Conservation (phyloP, 1,140 invertebrate genomes). For the Hyles euphorbiae region DNA sequence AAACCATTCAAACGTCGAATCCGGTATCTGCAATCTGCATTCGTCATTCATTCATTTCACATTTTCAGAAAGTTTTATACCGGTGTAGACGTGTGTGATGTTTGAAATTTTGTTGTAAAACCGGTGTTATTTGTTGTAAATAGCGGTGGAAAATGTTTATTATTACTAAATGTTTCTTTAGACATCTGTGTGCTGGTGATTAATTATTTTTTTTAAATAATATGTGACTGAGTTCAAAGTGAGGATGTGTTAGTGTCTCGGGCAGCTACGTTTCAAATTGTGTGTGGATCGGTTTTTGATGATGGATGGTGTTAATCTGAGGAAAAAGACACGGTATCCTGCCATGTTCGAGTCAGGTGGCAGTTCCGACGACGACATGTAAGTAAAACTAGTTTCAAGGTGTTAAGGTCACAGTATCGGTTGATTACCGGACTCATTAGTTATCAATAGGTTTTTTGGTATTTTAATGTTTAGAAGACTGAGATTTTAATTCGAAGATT, state of each 20-base stretch:
- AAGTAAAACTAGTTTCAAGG: conserved; percentile 27
- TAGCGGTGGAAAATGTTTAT: background rate
- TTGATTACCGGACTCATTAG: background rate
- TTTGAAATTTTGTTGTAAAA: background rate
- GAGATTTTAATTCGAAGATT: too few relatives aligned
- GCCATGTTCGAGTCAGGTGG: conserved; percentile 55
- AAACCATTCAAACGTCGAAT: too few relatives aligned
- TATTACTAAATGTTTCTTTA: conserved; percentile 3
- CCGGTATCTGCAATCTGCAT: too few relatives aligned
- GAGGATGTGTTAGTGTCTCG: conserved; percentile 9
- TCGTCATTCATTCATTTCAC: too few relatives aligned
- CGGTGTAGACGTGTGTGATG: too few relatives aligned
- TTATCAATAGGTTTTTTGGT: too few relatives aligned
- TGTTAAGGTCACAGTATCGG: background rate
- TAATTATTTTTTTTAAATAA: conserved; percentile 14
- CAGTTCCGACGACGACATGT: conserved; percentile 60
- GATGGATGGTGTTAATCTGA: conserved; percentile 60
- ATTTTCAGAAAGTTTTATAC: too few relatives aligned
- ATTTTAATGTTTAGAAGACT: too few relatives aligned
- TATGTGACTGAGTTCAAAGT: conserved; percentile 2
- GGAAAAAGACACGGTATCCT: conserved; percentile 51
- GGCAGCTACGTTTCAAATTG: conserved; percentile 5
- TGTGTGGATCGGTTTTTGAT: conserved; percentile 5
- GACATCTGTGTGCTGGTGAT: conserved; percentile 25
- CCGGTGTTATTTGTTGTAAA: background rate